These are phyloP conservation scores for Esox masquinongy DNA, from an alignment of 2,797 vertebrate species.

Conservation along the genomic window DNA sequence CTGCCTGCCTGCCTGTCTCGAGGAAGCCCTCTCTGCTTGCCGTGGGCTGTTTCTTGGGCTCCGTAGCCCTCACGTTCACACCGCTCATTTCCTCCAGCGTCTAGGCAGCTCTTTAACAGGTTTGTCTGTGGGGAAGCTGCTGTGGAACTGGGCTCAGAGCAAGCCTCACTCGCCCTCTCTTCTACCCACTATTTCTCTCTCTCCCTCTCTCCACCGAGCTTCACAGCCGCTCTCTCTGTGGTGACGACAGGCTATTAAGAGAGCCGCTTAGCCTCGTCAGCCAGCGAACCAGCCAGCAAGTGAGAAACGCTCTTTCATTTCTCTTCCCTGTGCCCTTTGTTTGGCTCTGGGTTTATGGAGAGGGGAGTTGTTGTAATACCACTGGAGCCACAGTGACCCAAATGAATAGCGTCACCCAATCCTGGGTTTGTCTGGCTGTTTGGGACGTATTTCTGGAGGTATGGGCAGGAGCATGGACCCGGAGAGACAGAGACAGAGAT, in stretches of 20 bases:
- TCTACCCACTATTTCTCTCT: not conserved
- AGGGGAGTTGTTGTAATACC: not conserved
- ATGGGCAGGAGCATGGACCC: not conserved
- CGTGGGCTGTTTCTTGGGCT: not conserved
- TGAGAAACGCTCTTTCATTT: not conserved
- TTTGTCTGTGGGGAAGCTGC: conserved; percentile 9
- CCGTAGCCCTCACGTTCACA: not conserved
- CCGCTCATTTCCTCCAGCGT: not conserved
- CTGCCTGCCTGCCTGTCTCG: not conserved
- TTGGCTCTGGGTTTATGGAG: not conserved
- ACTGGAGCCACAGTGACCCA: not conserved
- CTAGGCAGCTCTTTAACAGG: conserved; percentile 12
- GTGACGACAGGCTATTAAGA: not conserved
- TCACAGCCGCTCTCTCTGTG: not conserved
- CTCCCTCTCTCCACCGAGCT: not conserved
- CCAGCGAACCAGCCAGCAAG: not conserved
- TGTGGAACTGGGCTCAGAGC: not conserved
- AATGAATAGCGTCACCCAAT: not conserved
- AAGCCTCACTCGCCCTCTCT: not conserved
- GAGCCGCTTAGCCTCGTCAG: not conserved
- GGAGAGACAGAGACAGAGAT: too few relatives aligned
- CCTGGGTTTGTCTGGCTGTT: not conserved
- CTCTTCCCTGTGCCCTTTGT: not conserved
- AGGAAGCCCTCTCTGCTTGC: not conserved
- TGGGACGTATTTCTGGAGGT: conserved; percentile 3